A percentile compares a stretch with the other conserved stretches of the same genome.
Conservation (phyloP, 1,140 invertebrate species). For the Hycleus phaleratus region DNA sequence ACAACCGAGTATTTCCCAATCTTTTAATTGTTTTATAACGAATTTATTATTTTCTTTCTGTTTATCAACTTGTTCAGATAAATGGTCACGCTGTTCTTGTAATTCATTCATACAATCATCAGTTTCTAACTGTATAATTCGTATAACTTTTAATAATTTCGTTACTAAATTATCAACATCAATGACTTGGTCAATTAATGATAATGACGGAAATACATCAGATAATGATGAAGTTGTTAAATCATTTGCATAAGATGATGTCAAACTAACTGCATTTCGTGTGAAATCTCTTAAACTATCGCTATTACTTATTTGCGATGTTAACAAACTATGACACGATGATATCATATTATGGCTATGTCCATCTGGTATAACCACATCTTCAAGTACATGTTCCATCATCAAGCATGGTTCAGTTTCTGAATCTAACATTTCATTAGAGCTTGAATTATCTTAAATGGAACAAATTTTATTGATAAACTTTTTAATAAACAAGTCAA, state of each 20-base stretch:
- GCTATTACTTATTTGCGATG: slow-evolving; percentile 37
- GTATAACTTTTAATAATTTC: slow-evolving; percentile 63
- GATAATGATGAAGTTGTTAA: slow-evolving; percentile 36
- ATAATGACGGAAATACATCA: slow-evolving; percentile 37
- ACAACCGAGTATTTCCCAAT: slow-evolving; percentile 46
- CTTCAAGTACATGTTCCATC: slow-evolving; percentile 65
- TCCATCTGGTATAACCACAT: slow-evolving; percentile 55
- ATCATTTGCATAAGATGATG: slow-evolving; percentile 36
- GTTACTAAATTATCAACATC: slow-evolving; percentile 67
- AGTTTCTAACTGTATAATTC: slow-evolving; percentile 61
- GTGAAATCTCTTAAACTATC: slow-evolving; percentile 60
- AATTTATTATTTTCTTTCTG: slow-evolving; percentile 39
- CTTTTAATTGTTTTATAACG: slow-evolving; percentile 45
- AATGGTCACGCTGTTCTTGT: slow-evolving; percentile 46
- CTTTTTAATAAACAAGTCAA: too few species aligned
- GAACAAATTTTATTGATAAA: not conserved
- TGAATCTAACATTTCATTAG: slow-evolving; percentile 61
- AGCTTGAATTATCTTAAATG: slow-evolving; percentile 22
- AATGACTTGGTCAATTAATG: slow-evolving; percentile 64
- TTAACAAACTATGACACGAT: slow-evolving; percentile 42
- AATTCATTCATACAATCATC: slow-evolving; percentile 57
- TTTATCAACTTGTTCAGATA: slow-evolving; percentile 33
- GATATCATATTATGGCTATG: slow-evolving; percentile 63
- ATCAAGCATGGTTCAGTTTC: slow-evolving; percentile 72
- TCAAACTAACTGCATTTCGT: slow-evolving; percentile 37